Percentiles rank a stretch among this genome's conserved stretches.
phyloP scores from a whole-genome alignment of 2,888 invertebrate genomes.

The Eupithecia subfuscata region DNA sequence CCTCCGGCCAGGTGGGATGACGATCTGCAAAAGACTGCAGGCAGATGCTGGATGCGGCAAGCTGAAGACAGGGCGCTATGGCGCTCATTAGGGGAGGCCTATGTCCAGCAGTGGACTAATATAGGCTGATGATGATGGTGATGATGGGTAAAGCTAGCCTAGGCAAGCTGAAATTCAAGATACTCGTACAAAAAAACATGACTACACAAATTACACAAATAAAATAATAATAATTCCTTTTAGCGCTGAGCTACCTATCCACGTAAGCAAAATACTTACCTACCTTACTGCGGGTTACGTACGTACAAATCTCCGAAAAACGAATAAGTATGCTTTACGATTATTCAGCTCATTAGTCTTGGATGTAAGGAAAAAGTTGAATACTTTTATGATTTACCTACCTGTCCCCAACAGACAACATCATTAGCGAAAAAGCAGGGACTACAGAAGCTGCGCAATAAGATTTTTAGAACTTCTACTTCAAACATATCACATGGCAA shows the following conservation, averaged over 20 bases:
- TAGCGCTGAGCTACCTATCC: not conserved
- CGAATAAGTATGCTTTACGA: not conserved
- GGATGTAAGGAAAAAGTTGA: constrained; percentile 16
- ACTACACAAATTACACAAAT: too few relatives aligned
- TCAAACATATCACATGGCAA: not conserved
- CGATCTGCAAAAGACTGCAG: too few relatives aligned
- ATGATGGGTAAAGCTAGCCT: too few relatives aligned
- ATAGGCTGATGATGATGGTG: too few relatives aligned
- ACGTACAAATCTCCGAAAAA: not conserved
- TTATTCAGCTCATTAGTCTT: constrained; percentile 19
- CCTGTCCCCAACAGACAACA: constrained; percentile 6
- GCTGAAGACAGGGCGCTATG: too few relatives aligned
- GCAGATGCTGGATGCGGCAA: too few relatives aligned
- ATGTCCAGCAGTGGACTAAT: too few relatives aligned
- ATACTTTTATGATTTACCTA: not conserved
- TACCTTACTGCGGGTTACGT: not conserved
- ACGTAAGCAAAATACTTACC: not conserved
- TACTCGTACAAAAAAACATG: too few relatives aligned
- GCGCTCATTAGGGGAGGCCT: too few relatives aligned
- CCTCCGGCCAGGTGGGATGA: too few relatives aligned
- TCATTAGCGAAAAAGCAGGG: constrained; percentile 5
- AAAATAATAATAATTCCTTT: not conserved
- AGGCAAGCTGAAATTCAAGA: too few relatives aligned
- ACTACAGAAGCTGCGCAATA: constrained; percentile 2
- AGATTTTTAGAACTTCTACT: not conserved